These are phyloP conservation scores for Daubentonia madagascariensis DNA, from an alignment of 2,113 vertebrate species.

Conservation along the genomic window DNA sequence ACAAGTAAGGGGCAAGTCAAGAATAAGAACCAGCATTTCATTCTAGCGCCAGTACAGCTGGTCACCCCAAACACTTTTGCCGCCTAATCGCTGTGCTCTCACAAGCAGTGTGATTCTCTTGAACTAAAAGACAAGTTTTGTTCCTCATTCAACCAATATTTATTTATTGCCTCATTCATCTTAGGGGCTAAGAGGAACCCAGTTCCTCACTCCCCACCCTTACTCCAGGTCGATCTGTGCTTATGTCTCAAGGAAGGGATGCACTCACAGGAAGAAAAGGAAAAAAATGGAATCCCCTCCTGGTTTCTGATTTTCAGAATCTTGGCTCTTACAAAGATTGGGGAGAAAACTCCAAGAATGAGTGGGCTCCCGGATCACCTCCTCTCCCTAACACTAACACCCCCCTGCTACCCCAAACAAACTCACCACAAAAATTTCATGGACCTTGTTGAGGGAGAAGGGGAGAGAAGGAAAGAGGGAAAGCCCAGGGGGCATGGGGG, in stretches of 20 bases:
- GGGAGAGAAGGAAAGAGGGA: neutral
- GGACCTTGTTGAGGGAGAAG: neutral
- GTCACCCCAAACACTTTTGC: neutral
- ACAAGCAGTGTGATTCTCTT: neutral
- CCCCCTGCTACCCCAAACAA: neutral
- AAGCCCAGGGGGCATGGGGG: too few relatives aligned
- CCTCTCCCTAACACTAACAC: neutral
- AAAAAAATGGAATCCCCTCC: neutral
- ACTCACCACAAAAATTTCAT: neutral
- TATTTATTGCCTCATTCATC: neutral
- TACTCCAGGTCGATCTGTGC: neutral
- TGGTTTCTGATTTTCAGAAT: neutral
- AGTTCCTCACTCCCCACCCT: neutral
- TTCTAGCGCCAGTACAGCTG: rapidly evolving
- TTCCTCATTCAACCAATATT: neutral
- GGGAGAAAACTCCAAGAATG: neutral
- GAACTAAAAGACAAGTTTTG: neutral
- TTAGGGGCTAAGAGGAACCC: neutral
- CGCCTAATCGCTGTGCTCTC: neutral
- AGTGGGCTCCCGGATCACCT: neutral
- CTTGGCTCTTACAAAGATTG: neutral
- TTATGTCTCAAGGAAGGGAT: neutral
- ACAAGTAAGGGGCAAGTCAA: neutral
- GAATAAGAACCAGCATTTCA: neutral
- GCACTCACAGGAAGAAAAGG: neutral